A percentile compares a stretch with the other conserved stretches of the same genome.
Evolutionary conservation across 2,888 invertebrate genomes (phyloP).

Genomic region (Blomia tropicalis): DNA sequence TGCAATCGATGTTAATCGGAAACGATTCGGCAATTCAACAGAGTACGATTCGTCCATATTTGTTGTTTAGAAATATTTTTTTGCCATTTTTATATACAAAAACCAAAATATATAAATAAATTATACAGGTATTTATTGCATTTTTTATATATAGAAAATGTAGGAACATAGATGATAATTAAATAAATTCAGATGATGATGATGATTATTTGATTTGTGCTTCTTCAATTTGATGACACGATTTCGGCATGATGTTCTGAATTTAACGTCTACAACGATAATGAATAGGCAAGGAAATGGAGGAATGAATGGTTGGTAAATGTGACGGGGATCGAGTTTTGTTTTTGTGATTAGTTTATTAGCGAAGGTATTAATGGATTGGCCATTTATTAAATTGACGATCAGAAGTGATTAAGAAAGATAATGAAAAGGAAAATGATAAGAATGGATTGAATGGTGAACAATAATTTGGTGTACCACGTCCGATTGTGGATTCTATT

Average conservation of each 20-base stretch:
- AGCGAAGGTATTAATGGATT: background rate
- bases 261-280: no score
- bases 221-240: no score
- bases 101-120: background rate
- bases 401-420: background rate
- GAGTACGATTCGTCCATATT: background rate
- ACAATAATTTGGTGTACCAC: background rate
- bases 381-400: slow-evolving; percentile 5
- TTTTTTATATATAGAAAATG: background rate
- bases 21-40: background rate
- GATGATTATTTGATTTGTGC: no score
- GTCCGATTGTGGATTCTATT: slow-evolving; percentile 4
- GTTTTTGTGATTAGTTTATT: background rate
- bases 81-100: background rate
- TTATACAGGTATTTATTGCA: no score
- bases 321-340: background rate
- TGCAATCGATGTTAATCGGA: slow-evolving; percentile 8
- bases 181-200: background rate
- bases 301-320: background rate
- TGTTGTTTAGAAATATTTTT: background rate
- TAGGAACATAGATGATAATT: background rate
- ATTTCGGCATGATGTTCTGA: no score
- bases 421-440: background rate
- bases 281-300: background rate
- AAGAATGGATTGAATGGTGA: background rate